Percentiles rank a stretch among this genome's conserved stretches.
phyloP scores from a whole-genome alignment of 2,888 invertebrate genomes.

The Mythimna albipuncta region DNA sequence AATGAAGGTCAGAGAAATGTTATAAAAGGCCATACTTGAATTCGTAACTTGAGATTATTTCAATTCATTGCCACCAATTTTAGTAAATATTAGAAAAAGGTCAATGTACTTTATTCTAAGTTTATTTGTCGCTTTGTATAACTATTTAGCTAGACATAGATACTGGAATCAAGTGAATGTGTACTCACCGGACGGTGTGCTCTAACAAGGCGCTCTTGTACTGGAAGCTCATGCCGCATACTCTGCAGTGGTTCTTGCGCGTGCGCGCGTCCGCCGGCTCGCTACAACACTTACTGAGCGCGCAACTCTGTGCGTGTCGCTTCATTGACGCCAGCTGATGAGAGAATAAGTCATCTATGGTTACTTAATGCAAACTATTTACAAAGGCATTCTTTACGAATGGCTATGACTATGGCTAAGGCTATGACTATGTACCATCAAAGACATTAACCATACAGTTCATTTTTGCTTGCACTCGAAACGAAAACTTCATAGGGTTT shows the following conservation, averaged over 20 bases:
- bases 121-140: no score
- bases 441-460: no score
- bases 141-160: background rate
- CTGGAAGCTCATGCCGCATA: conserved; percentile 81
- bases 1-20: background rate
- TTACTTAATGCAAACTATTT: background rate
- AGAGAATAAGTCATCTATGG: background rate
- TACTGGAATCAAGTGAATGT: background rate
- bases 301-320: conserved; percentile 79
- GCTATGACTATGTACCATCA: no score
- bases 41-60: background rate
- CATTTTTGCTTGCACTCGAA: no score
- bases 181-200: conserved; percentile 79
- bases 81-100: background rate
- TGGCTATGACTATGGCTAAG: no score
- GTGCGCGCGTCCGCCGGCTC: conserved; percentile 65
- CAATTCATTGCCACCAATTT: background rate
- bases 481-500: no score
- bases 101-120: no score
- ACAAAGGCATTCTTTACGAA: no score
- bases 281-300: conserved; percentile 52
- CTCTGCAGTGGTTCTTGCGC: conserved; percentile 79
- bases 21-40: background rate
- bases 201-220: conserved; percentile 82
- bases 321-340: conserved; percentile 81